phyloP scores from a whole-genome alignment of 2,888 invertebrate genomes.

The Melinaea marsaeus region DNA sequence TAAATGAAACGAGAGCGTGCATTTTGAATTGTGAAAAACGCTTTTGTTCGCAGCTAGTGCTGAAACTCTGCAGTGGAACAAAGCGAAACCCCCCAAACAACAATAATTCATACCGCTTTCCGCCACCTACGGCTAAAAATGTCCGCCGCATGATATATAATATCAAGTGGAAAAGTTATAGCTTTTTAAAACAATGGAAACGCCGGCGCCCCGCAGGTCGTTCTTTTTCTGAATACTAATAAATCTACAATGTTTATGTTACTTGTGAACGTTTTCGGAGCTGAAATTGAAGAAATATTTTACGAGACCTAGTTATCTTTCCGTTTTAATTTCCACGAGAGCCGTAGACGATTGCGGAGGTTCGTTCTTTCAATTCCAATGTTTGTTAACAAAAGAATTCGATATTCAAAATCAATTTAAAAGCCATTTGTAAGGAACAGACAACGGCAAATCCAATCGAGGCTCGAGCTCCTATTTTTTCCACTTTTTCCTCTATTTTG shows the following conservation, averaged over 20 bases:
- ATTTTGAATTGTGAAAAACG: slow-evolving; percentile 75
- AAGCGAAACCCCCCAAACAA: slow-evolving; percentile 73
- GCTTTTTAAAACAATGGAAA: slow-evolving; percentile 73
- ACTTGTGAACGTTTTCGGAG: slow-evolving; percentile 37
- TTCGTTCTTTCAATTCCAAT: slow-evolving; percentile 29
- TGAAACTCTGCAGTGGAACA: slow-evolving; percentile 69
- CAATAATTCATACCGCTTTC: slow-evolving; percentile 77
- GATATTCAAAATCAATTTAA: slow-evolving; percentile 73
- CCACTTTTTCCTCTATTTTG: slow-evolving; percentile 53
- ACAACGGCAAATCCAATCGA: slow-evolving; percentile 75
- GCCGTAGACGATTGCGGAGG: slow-evolving; percentile 15
- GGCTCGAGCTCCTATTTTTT: slow-evolving; percentile 65
- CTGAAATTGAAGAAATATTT: slow-evolving; percentile 16
- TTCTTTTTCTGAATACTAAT: slow-evolving; percentile 57
- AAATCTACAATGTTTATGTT: slow-evolving; percentile 31
- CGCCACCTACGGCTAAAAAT: slow-evolving; percentile 78
- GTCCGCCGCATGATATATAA: slow-evolving; percentile 75
- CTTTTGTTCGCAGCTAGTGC: slow-evolving; percentile 67
- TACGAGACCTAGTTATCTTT: slow-evolving; percentile 12
- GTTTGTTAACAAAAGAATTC: slow-evolving; percentile 58
- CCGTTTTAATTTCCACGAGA: slow-evolving; percentile 14
- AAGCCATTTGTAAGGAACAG: slow-evolving; percentile 74
- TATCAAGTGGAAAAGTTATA: slow-evolving; percentile 74
- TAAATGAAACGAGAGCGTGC: slow-evolving; percentile 76
- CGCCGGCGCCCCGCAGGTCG: slow-evolving; percentile 49